phyloP scores from a whole-genome alignment of 2,113 vertebrate species.

The Phalacrocorax aristotelis region DNA sequence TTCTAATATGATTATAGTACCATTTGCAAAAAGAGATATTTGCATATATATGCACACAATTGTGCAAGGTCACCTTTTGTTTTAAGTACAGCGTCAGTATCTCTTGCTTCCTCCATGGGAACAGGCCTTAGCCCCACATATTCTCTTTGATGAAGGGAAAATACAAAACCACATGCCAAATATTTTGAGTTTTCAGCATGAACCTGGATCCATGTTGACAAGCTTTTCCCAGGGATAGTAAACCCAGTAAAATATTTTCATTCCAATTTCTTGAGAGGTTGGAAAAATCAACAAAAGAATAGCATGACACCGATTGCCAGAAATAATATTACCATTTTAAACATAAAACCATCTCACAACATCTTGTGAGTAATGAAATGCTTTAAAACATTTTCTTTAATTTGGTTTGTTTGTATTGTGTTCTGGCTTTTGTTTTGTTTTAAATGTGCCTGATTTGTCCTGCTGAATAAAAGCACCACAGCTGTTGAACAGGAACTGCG shows the following conservation, averaged over 20 bases:
- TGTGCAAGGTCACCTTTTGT: neutral
- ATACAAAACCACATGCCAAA: neutral
- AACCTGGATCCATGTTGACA: slow-evolving; percentile 54
- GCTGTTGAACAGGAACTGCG: neutral
- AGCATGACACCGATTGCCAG: slow-evolving; percentile 59
- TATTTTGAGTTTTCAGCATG: slow-evolving; percentile 29
- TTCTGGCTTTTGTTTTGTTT: neutral
- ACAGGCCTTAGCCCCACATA: neutral
- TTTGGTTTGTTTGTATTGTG: slow-evolving; percentile 4
- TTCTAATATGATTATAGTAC: neutral
- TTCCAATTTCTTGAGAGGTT: slow-evolving; percentile 69
- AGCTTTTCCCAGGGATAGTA: slow-evolving; percentile 55
- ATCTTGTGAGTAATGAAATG: slow-evolving; percentile 48
- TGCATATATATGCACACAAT: neutral
- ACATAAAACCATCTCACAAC: slow-evolving; percentile 62
- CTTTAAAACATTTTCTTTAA: slow-evolving; percentile 41
- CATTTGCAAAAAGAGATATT: neutral
- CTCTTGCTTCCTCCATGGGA: neutral
- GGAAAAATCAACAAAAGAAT: slow-evolving; percentile 72
- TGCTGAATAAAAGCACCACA: neutral
- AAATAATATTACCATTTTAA: slow-evolving; percentile 73
- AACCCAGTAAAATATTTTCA: slow-evolving; percentile 65
- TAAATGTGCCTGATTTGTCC: neutral
- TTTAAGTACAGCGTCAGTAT: neutral
- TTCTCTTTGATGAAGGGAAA: neutral